These are phyloP conservation scores for Hydrophis major DNA, from an alignment of 2,797 vertebrate genomes.

Conservation along the genomic window DNA sequence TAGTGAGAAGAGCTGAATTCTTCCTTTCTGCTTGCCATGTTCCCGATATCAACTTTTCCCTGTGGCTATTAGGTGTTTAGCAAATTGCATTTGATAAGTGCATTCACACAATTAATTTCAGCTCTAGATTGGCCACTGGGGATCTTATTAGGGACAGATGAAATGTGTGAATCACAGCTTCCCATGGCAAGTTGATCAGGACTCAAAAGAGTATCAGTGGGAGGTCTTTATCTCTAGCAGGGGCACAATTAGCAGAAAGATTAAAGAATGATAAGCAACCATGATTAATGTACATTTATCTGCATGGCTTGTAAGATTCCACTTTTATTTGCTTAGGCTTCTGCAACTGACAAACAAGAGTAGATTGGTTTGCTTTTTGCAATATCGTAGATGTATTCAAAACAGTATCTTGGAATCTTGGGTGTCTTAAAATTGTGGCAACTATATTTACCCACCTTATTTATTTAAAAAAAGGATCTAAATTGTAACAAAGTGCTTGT, in stretches of 20 bases:
- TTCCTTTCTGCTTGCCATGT: neutral
- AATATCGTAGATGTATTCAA: neutral
- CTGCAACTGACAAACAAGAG: neutral
- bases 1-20: neutral
- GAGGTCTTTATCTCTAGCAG: neutral
- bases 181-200: neutral
- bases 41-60: neutral
- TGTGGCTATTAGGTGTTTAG: neutral
- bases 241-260: neutral
- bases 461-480: neutral
- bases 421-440: neutral
- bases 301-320: slow-evolving; percentile 2
- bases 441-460: neutral
- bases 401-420: neutral
- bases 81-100: neutral
- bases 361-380: neutral
- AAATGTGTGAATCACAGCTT: neutral
- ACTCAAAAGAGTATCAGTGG: neutral
- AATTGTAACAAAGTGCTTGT: neutral
- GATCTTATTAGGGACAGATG: neutral
- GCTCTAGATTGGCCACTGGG: neutral
- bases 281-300: neutral
- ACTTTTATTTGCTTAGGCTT: neutral
- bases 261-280: neutral
- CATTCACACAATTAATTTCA: neutral